Evolutionary conservation across 1,140 invertebrate genomes (phyloP).

Genomic region (Gryllus bimaculatus): DNA sequence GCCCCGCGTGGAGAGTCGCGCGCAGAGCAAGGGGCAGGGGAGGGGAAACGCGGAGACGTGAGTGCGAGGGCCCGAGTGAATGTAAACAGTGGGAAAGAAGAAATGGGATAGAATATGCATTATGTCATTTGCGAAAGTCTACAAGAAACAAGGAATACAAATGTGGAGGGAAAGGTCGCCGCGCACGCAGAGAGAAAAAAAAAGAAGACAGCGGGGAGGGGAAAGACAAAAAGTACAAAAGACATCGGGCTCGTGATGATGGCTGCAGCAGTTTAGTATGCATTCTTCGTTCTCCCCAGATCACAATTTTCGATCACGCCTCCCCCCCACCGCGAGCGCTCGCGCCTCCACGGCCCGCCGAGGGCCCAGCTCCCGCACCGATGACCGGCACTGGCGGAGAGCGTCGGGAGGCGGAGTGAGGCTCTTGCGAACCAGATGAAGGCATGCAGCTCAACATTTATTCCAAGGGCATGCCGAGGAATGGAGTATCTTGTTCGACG

Average conservation of each 20-base stretch:
- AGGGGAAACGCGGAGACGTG: background rate
- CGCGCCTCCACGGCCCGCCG: background rate
- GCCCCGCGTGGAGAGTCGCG: too few relatives aligned
- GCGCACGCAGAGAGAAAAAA: too few relatives aligned
- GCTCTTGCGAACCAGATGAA: too few relatives aligned
- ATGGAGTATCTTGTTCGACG: too few relatives aligned
- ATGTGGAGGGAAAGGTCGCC: background rate
- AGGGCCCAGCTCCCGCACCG: too few relatives aligned
- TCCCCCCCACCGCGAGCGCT: too few relatives aligned
- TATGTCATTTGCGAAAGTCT: background rate
- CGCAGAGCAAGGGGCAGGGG: too few relatives aligned
- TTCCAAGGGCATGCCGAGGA: too few relatives aligned
- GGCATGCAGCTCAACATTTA: too few relatives aligned
- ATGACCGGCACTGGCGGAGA: too few relatives aligned
- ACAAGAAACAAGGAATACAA: background rate
- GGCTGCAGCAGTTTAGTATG: background rate
- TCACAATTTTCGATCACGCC: conserved; percentile 1
- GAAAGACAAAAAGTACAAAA: background rate
- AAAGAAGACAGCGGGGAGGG: too few relatives aligned
- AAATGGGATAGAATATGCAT: conserved; percentile 1
- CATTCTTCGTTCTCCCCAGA: background rate
- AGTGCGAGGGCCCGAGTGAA: background rate
- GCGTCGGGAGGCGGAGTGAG: too few relatives aligned
- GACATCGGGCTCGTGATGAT: background rate
- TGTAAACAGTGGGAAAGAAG: background rate